These are phyloP conservation scores for Cinclus cinclus DNA, from an alignment of 2,113 vertebrate genomes.

Conservation along the genomic window DNA sequence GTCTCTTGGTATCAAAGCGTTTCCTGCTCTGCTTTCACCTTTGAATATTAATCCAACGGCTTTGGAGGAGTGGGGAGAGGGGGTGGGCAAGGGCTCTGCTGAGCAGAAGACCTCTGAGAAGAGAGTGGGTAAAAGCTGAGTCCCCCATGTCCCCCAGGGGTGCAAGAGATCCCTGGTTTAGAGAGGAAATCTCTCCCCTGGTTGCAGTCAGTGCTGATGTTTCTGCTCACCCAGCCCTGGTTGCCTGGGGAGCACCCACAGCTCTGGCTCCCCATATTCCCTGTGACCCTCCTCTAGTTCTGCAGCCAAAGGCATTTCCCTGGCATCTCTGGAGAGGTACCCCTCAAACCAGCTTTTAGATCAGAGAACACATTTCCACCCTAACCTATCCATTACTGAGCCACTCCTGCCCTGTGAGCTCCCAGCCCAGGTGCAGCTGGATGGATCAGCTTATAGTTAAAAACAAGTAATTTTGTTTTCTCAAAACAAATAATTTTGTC, in stretches of 20 bases:
- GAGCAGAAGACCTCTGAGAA: not conserved
- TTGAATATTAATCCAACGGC: slow-evolving; percentile 56
- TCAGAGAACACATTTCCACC: not conserved
- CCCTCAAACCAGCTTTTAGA: not conserved
- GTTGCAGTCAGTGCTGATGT: not conserved
- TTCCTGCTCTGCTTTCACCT: slow-evolving; percentile 58
- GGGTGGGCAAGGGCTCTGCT: not conserved
- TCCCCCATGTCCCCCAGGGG: not conserved
- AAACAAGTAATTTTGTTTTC: not conserved
- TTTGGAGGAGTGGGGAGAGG: slow-evolving; percentile 5
- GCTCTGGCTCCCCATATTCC: not conserved
- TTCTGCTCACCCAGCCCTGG: not conserved
- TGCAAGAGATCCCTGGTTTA: accelerated
- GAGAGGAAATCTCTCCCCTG: not conserved
- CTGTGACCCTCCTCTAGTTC: not conserved
- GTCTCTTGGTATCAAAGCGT: slow-evolving; percentile 54
- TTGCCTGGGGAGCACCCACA: not conserved
- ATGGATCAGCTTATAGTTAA: not conserved
- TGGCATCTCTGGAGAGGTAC: not conserved
- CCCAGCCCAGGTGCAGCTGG: not conserved
- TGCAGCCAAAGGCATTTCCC: not conserved
- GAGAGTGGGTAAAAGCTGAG: not conserved
- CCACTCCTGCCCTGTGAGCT: not conserved
- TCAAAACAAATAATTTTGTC: not conserved
- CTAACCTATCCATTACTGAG: not conserved